Base-by-base conservation (phyloP, 2,888 invertebrate species). In the Trimorus sp. region DNA sequence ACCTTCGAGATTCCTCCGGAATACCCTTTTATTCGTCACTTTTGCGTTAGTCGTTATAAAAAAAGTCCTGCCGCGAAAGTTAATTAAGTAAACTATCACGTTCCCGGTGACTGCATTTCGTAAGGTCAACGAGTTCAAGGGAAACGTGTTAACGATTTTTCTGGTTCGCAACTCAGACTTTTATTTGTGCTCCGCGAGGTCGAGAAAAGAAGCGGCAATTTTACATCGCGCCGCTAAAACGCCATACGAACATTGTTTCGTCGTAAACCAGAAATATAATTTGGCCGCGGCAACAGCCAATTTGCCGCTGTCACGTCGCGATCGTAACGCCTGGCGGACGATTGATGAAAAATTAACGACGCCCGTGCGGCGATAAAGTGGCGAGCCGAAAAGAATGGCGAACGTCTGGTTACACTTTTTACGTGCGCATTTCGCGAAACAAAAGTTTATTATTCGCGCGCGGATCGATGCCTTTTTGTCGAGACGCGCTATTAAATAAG, bases 221-320 rank as follows among this genome's bases (percentile, higher is more conserved):
- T 71, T 59, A 65, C 59, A 63, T 51, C 45, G 42, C 26, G 66
- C 59, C 40, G 14, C 45, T 58, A 65, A 78, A 71, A 78, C 63
- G 49, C 36, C 36, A n/a, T 26, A 4, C 26, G 42, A 79, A 45
- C 58, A 53, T 42, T 75, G 68, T 59, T 65, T 74, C 58, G 69
- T 75, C 65, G 37, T 70, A 48, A 63, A 75, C 63, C 65, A 48
- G 54, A 66, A 80, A 70, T 69, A 71, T 56, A 76, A 68, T 75
- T 69, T 49, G 15, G 45, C 69, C 54, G 49, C 79, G 14, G 38
- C 79, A 48, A 42, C 69, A 63, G 38, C 63, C 42, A 80, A 73
- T 81, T 65, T 76, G 59, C 53, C 49, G 74, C 51, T 70, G 71
- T 54, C 69, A 58, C 48, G 68, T 69, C 66, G 48, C 42, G 60